These are phyloP conservation scores for Elgaria multicarinata DNA, from an alignment of 2,113 vertebrate species.

Conservation along the genomic window DNA sequence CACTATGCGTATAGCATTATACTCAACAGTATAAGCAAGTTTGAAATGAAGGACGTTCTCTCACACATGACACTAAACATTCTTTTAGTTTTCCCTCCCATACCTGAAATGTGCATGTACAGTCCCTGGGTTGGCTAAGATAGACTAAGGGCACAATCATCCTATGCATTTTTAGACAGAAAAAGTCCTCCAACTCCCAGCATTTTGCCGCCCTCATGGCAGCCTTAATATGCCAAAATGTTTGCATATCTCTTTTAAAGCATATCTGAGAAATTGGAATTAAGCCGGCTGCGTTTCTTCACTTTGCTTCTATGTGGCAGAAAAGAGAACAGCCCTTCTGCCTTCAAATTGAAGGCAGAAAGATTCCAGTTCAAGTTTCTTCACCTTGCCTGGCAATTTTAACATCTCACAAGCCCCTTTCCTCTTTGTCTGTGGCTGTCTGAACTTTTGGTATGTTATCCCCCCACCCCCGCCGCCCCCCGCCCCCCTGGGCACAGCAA, in stretches of 20 bases:
- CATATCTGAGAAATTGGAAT: constrained; percentile 26
- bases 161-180: too few species aligned
- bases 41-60: background rate
- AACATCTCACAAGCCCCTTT: constrained; percentile 41
- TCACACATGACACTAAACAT: background rate
- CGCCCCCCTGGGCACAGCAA: background rate
- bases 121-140: background rate
- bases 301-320: constrained; percentile 37
- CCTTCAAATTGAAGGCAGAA: constrained; percentile 36
- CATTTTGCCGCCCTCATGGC: too few species aligned
- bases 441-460: background rate
- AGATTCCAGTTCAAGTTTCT: constrained; percentile 49
- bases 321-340: constrained; percentile 41
- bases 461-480: too few species aligned
- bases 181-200: too few species aligned
- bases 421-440: background rate
- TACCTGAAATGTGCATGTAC: background rate
- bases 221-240: constrained; percentile 33
- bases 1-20: background rate
- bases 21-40: background rate
- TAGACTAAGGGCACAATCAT: too few species aligned
- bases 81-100: too few species aligned
- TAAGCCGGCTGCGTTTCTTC: constrained; percentile 30
- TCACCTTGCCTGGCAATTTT: constrained; percentile 34
- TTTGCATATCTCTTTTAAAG: constrained; percentile 39